Evolutionary conservation across 2,113 vertebrate genomes (phyloP).

Genomic region (Leucoraja erinaceus): DNA sequence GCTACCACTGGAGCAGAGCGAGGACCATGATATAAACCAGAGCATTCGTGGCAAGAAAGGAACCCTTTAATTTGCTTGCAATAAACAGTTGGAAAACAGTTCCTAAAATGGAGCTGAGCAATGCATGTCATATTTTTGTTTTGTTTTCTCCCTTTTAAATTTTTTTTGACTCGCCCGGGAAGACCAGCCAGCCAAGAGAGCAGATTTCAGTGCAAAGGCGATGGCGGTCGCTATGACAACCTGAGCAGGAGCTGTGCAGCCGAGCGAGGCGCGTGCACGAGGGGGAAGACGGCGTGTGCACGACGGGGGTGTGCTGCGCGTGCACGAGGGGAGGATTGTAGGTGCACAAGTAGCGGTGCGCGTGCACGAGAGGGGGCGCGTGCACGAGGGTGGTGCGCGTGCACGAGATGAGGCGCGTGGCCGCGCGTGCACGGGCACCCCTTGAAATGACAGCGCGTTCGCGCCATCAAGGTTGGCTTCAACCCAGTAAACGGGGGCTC

Average conservation of each 20-base stretch:
- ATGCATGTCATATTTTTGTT: no score
- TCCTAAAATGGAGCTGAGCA: slow-evolving; percentile 16
- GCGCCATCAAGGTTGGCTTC: no score
- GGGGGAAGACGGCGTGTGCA: neutral
- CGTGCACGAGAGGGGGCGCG: no score
- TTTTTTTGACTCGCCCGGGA: neutral
- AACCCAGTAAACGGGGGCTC: neutral
- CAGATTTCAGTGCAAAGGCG: slow-evolving; percentile 26
- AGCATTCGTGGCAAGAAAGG: neutral
- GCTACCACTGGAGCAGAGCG: neutral
- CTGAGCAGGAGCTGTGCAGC: slow-evolving; percentile 5
- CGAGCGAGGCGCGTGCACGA: neutral
- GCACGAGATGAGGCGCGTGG: neutral
- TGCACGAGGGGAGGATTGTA: neutral
- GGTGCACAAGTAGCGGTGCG: no score
- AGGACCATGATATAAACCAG: neutral
- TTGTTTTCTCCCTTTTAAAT: no score
- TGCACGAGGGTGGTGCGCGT: neutral
- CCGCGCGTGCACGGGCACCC: no score
- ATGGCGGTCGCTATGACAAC: slow-evolving; percentile 13
- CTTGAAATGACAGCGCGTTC: neutral
- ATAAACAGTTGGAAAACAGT: slow-evolving; percentile 18
- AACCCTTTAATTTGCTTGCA: neutral
- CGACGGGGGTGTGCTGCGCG: neutral
- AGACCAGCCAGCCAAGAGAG: slow-evolving; percentile 11